Evolutionary conservation across 1,140 invertebrate species (phyloP).

Genomic region (Asobara japonica): DNA sequence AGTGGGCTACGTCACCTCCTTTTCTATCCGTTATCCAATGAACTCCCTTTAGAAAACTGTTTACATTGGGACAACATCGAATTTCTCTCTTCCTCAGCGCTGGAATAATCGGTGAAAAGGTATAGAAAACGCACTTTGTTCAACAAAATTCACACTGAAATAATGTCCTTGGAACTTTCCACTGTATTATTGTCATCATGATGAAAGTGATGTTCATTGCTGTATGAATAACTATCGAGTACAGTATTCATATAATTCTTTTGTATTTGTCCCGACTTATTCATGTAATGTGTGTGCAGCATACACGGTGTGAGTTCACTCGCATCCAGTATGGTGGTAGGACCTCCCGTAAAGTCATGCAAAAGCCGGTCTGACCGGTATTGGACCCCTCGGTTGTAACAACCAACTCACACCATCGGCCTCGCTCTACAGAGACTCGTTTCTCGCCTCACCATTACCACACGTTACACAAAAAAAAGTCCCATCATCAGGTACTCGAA

Average conservation of each 20-base stretch:
- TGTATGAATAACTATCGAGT: not conserved
- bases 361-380: slow-evolving; percentile 56
- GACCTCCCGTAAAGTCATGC: slow-evolving; percentile 35
- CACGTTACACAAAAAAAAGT: not conserved
- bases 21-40: not conserved
- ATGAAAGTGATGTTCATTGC: not conserved
- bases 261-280: slow-evolving; percentile 1
- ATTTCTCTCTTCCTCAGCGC: not conserved
- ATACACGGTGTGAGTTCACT: not conserved
- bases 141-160: not conserved
- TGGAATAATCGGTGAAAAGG: not conserved
- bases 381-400: slow-evolving; percentile 33
- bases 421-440: slow-evolving; percentile 9
- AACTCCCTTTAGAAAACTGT: not conserved
- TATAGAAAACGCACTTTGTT: not conserved
- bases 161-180: not conserved
- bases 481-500: not conserved
- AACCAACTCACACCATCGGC: slow-evolving; percentile 37
- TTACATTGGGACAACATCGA: slow-evolving; percentile 15
- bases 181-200: not conserved
- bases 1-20: not conserved
- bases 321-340: not conserved
- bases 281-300: not conserved
- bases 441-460: slow-evolving; percentile 3
- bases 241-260: slow-evolving; percentile 27